Percentiles rank a stretch among this genome's conserved stretches.
phyloP scores from a whole-genome alignment of 2,113 vertebrate species.

The Ptychochromis oligacanthus region DNA sequence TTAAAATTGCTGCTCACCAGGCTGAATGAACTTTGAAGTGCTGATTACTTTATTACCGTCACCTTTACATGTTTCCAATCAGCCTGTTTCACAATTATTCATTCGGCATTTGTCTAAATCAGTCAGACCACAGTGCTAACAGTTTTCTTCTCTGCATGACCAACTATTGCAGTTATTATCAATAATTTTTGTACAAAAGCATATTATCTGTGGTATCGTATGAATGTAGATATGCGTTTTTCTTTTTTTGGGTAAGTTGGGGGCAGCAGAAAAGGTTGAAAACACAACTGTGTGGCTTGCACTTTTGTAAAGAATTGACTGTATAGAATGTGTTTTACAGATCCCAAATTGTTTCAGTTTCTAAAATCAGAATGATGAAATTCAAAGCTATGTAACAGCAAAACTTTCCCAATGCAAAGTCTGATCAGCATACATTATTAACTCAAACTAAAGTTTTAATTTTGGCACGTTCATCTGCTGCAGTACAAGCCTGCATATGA shows the following conservation, averaged over 20 bases:
- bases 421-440: not conserved
- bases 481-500: not conserved
- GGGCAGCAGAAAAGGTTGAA: not conserved
- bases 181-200: not conserved
- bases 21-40: constrained; percentile 32
- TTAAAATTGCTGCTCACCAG: constrained; percentile 12
- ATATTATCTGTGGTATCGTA: not conserved
- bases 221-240: not conserved
- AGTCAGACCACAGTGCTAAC: not conserved
- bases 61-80: not conserved
- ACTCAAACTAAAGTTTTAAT: not conserved
- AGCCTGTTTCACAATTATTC: not conserved
- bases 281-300: not conserved
- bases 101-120: not conserved
- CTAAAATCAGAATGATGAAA: not conserved
- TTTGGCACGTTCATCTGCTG: not conserved
- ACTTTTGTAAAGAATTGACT: too few species aligned
- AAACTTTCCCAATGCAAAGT: not conserved
- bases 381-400: not conserved
- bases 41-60: not conserved
- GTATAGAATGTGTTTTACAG: too few species aligned
- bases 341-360: not conserved
- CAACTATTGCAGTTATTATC: not conserved
- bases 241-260: not conserved
- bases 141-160: not conserved